phyloP scores from a whole-genome alignment of 2,888 invertebrate genomes.

The Epsilonema sp. region DNA sequence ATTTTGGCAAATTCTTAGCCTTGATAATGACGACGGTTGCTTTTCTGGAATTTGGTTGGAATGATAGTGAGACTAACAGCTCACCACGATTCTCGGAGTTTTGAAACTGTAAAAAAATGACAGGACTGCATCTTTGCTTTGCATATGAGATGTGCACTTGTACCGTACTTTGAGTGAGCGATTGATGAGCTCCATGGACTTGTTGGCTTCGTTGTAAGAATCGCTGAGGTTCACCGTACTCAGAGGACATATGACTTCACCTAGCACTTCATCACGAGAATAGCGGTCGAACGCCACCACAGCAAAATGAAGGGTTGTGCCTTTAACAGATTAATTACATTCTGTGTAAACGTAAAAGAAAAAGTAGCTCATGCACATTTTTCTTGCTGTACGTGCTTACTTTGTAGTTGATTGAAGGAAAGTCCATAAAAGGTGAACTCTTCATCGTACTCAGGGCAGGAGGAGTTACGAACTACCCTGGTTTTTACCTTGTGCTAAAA shows the following conservation, averaged over 20 bases:
- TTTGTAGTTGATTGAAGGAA: constrained; percentile 17
- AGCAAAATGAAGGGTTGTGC: constrained; percentile 67
- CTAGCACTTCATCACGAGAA: constrained; percentile 91
- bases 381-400: neutral
- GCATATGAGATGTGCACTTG: no score
- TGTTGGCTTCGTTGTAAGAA: constrained; percentile 14
- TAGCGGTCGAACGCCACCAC: constrained; percentile 76
- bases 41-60: constrained; percentile 87
- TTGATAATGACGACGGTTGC: constrained; percentile 89
- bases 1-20: constrained; percentile 86
- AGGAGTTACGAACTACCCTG: constrained; percentile 77
- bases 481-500: constrained; percentile 51
- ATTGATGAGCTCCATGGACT: constrained; percentile 7
- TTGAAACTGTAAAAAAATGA: constrained; percentile 39
- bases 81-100: constrained; percentile 85
- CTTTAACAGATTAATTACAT: no score
- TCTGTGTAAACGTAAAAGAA: constrained; percentile 53
- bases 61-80: constrained; percentile 79
- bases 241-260: constrained; percentile 60
- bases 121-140: no score
- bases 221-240: constrained; percentile 44
- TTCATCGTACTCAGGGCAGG: constrained; percentile 90
- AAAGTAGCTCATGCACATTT: neutral
- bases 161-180: constrained; percentile 8
- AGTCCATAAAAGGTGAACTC: constrained; percentile 92